These are phyloP conservation scores for Pemphredon lugubris DNA, from an alignment of 2,888 invertebrate genomes.

Conservation along the genomic window DNA sequence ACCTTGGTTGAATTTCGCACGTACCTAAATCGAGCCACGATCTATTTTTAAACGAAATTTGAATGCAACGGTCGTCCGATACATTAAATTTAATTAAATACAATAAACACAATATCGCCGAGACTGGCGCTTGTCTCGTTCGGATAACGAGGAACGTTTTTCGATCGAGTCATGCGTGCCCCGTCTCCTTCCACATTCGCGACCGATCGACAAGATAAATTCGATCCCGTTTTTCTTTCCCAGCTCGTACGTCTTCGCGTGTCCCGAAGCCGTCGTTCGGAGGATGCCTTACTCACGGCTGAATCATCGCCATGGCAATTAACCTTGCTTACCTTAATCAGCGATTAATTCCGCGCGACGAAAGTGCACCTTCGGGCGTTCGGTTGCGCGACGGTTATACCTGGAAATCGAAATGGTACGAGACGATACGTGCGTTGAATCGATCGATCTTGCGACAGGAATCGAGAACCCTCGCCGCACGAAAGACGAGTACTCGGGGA, in stretches of 20 bases:
- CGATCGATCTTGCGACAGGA: conserved; percentile 25
- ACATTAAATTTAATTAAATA: too few relatives aligned
- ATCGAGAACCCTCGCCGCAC: neutral
- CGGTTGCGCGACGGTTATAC: conserved; percentile 75
- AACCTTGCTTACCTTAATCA: conserved; percentile 80
- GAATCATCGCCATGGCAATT: conserved; percentile 78
- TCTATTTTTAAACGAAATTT: too few relatives aligned
- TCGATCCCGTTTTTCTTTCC: conserved; percentile 52
- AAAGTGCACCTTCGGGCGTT: conserved; percentile 70
- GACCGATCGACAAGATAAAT: conserved; percentile 58
- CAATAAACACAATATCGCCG: too few relatives aligned
- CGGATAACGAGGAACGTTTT: too few relatives aligned
- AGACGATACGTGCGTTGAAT: conserved; percentile 77
- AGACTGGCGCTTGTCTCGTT: too few relatives aligned
- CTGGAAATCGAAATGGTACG: conserved; percentile 75
- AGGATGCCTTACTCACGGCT: conserved; percentile 62
- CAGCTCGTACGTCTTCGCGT: conserved; percentile 49
- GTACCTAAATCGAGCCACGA: too few relatives aligned
- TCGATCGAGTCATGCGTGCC: too few relatives aligned
- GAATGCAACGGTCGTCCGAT: too few relatives aligned
- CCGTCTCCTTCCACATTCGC: conserved; percentile 9
- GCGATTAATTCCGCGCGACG: conserved; percentile 78
- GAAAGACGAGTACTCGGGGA: too few relatives aligned
- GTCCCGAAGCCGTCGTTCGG: conserved; percentile 39
- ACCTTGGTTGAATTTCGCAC: too few relatives aligned